Base-by-base conservation (phyloP, 2,797 vertebrate species). In the Muraenolepis orangiensis region DNA sequence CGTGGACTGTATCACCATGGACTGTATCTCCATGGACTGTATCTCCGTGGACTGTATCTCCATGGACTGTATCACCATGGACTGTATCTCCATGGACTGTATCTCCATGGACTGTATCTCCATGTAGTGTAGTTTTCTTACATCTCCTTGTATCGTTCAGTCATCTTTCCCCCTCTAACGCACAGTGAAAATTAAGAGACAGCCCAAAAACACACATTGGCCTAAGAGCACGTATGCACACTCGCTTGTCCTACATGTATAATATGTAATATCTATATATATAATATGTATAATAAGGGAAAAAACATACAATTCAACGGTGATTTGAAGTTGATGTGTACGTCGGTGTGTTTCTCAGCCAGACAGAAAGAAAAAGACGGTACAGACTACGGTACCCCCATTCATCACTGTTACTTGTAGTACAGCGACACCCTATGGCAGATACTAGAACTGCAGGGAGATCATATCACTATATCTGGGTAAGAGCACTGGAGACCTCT, bases 351-450 rank as follows among this genome's bases (percentile, higher is more conserved):
- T 76, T 81, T 80, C 69, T 71, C 40, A 29, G 79, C 5, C 13
- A 6, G 3, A 13, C 40, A 57, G n/a, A 7, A 57, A 23, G 7
- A 57, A 23, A 57, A 57, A 6, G 2, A 42, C 40, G 12, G 36
- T 30, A 70, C 31, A 13, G 23, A 20, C 51, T 40, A 32, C 51
- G 16, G 32, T 13, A 20, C 42, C 12, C 40, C 30, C 26, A 40
- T 76, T n/a, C 18, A 57, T n/a, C 18, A 57, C 79, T 73, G 88
- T 91, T 87, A 80, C 69, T 89, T 87, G 88, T 90, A 82, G 78
- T 90, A 89, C 85, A 93, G 92, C 78, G 92, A 90, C 93, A 89
- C 89, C 88, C 61, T 72, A 81, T 84, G 92, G 87, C 57, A 78
- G 69, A 72, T 40, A 0, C 1, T 4, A 10, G 83, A 81, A 89